Base-by-base conservation (phyloP, 2,888 invertebrate species). In the Chalcis sispes region DNA sequence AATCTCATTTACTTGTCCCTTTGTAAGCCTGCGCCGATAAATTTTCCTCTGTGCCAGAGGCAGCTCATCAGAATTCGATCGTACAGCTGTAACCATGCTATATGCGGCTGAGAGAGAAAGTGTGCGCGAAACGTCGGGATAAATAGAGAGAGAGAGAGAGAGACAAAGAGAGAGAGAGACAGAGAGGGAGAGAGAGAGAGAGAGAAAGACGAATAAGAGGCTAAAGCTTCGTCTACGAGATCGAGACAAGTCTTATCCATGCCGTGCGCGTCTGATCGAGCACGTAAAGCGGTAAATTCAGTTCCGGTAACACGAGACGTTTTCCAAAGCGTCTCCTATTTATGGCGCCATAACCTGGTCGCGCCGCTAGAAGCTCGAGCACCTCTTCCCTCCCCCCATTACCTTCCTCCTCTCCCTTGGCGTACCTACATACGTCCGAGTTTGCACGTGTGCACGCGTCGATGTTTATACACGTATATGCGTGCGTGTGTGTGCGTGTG, bases 241-340 rank as follows among this genome's bases (percentile, higher is more conserved):
- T 65, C 42, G 42, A 66, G 46, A 50, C 46, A 75, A 69, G 64
- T 64, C 56, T 77, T 77, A 70, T 54, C 71, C 64, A 70, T 71
- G 66, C 61, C 61, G 62, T 59, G 70, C 70, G 70, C 64, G 66
- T 71, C 62, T 71, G 64, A 71, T 74, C 74, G 71, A 77, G 77
- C 77, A 77, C 71, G 71, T 77, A 77, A 74, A 56, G 18, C 42
- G 56, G 71, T 74, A 71, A 74, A 74, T 72, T 74, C 62, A 71
- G 74, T 67, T 66, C 71, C 36, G 70, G 59, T 65, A 61, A 61
- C 59, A 54, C 61, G 65, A 58, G 61, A 67, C 72, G 65, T 58
- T 72, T 36, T 36, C 42, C 2, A 4, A 64, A 65, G 70, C 65
- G 50, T 73, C 65, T 72, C 54, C 48, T 72, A 76, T 72, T 76